Percentiles rank a stretch among this genome's conserved stretches.
phyloP scores from a whole-genome alignment of 2,797 vertebrate genomes.

The Parotocinclus haroldoi region DNA sequence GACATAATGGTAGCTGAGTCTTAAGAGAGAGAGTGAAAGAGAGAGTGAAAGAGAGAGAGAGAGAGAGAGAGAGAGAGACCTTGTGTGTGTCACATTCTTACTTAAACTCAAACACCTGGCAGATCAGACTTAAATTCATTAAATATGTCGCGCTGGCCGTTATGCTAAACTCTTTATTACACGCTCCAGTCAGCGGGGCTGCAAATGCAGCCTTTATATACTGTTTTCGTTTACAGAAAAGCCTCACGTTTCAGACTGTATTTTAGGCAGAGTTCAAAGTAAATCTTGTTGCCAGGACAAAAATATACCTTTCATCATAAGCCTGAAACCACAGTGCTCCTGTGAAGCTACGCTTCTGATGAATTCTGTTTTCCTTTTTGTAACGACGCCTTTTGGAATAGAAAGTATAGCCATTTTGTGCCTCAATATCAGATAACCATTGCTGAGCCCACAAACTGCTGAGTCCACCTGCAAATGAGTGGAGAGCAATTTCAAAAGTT shows the following conservation, averaged over 20 bases:
- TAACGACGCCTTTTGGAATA: too few species aligned
- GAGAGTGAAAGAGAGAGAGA: too few species aligned
- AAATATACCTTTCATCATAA: too few species aligned
- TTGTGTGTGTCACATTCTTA: neutral
- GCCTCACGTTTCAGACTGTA: constrained; percentile 54
- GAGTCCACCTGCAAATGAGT: too few species aligned
- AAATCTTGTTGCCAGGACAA: constrained; percentile 34
- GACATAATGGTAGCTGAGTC: too few species aligned
- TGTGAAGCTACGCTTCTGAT: too few species aligned
- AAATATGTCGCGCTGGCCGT: constrained; percentile 53
- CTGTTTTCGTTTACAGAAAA: constrained; percentile 40
- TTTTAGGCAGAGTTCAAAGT: constrained; percentile 54
- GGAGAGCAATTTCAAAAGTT: too few species aligned
- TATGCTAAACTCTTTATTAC: constrained; percentile 43
- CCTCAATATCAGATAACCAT: too few species aligned
- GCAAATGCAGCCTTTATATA: constrained; percentile 25
- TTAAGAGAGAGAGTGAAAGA: neutral
- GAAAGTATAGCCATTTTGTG: too few species aligned
- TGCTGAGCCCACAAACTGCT: too few species aligned
- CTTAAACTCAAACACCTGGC: constrained; percentile 44
- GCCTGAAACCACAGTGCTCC: too few species aligned
- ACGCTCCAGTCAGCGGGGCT: constrained; percentile 7
- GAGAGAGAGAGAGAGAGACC: neutral
- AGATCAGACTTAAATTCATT: constrained; percentile 59
- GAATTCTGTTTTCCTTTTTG: too few species aligned